Evolutionary conservation across 2,797 vertebrate species (phyloP).

Genomic region (Peromyscus attwateri): DNA sequence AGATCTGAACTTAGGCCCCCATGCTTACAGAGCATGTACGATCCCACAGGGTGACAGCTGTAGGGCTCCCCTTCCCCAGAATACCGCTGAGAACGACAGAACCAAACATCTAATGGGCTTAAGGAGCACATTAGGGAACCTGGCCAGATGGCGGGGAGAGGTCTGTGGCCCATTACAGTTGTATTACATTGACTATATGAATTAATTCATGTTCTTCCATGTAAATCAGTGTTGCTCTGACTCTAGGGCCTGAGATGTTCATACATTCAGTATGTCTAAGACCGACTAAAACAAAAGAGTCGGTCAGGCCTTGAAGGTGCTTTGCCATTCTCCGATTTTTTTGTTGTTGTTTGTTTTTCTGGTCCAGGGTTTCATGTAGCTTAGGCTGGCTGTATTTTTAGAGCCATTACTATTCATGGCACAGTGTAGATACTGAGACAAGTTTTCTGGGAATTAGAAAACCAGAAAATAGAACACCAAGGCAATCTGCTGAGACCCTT

Average conservation of each 20-base stretch:
- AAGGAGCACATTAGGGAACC: not conserved
- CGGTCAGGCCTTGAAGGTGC: not conserved
- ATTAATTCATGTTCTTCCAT: not conserved
- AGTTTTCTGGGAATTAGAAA: constrained; percentile 6
- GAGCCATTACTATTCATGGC: not conserved
- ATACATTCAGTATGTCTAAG: not conserved
- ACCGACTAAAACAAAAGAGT: constrained; percentile 10
- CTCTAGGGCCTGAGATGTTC: not conserved
- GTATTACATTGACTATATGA: not conserved
- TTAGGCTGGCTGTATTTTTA: not conserved
- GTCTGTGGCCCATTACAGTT: not conserved
- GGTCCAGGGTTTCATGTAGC: not conserved
- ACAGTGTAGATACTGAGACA: not conserved
- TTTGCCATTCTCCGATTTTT: not conserved
- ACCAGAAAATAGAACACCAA: constrained; percentile 40
- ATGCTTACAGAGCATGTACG: not conserved
- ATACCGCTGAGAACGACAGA: not conserved
- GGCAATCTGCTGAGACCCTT: not conserved
- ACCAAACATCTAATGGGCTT: not conserved
- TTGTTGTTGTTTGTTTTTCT: not conserved
- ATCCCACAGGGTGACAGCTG: not conserved
- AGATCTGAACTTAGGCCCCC: not conserved
- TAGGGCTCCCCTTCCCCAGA: not conserved
- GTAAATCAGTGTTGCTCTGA: not conserved
- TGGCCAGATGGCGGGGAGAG: not conserved